These are phyloP conservation scores for Platygyra sinensis DNA, from an alignment of 64 coral and sea anemone genomes.

Conservation along the genomic window DNA sequence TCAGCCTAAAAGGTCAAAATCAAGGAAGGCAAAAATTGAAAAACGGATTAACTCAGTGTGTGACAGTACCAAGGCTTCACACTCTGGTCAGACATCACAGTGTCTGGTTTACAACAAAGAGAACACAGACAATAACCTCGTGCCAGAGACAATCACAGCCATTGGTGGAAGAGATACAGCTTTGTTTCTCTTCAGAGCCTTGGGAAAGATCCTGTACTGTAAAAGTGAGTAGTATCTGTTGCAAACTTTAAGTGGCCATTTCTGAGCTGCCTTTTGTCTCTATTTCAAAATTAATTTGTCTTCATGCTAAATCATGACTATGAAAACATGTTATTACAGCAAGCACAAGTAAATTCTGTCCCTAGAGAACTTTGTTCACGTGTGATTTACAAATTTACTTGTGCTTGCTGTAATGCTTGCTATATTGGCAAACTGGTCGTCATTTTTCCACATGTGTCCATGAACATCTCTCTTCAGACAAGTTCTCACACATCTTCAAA, in stretches of 20 bases:
- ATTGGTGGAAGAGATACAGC: slow-evolving; percentile 90
- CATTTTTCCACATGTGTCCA: too few species aligned
- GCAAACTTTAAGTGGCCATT: neutral
- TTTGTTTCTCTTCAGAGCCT: slow-evolving; percentile 90
- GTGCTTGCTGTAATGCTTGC: too few species aligned
- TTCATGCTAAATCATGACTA: too few species aligned
- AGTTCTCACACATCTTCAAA: too few species aligned
- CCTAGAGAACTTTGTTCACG: too few species aligned
- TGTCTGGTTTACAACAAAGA: slow-evolving; percentile 60
- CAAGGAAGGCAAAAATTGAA: slow-evolving; percentile 41
- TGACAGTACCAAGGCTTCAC: neutral
- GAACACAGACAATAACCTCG: neutral
- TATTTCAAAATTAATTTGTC: too few species aligned
- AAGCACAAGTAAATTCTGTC: too few species aligned
- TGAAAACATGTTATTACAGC: too few species aligned
- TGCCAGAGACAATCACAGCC: slow-evolving; percentile 33
- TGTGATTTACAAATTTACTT: too few species aligned
- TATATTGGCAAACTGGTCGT: too few species aligned
- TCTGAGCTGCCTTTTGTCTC: too few species aligned
- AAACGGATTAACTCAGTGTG: neutral
- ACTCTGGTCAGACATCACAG: neutral
- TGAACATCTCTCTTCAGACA: too few species aligned
- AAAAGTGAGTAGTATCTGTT: slow-evolving; percentile 73
- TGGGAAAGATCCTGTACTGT: slow-evolving; percentile 95
- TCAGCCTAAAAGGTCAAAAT: slow-evolving; percentile 4